Evolutionary conservation across 2,113 vertebrate species (phyloP).

Genomic region (Nasalis larvatus): DNA sequence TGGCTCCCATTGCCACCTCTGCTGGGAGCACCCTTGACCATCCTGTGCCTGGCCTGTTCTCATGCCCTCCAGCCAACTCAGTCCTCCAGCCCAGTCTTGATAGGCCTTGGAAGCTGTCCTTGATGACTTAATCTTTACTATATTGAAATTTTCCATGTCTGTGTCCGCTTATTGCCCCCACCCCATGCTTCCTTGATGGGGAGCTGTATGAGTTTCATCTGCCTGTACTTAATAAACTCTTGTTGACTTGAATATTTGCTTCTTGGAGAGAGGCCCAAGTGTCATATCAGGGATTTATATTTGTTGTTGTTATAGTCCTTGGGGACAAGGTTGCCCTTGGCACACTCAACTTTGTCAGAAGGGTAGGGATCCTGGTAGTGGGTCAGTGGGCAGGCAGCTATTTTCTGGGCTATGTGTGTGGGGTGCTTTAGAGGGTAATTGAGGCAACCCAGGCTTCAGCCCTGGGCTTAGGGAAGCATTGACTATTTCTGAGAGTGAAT

Average conservation of each 20-base stretch:
- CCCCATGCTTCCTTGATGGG: too few relatives aligned
- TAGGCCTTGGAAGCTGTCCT: background rate
- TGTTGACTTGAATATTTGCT: background rate
- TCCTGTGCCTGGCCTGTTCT: background rate
- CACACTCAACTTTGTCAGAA: background rate
- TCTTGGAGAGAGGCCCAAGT: too few relatives aligned
- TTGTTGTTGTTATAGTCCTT: background rate
- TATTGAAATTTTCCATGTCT: background rate
- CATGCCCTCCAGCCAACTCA: background rate
- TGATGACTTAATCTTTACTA: background rate
- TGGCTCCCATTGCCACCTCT: too few relatives aligned
- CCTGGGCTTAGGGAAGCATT: background rate
- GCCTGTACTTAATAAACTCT: background rate
- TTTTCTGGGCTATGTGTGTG: background rate
- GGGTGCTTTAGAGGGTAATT: background rate
- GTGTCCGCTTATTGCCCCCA: background rate
- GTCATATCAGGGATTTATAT: background rate
- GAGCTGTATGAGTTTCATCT: background rate
- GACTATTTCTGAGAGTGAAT: background rate
- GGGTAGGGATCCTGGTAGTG: background rate
- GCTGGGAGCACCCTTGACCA: background rate
- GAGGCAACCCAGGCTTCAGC: background rate
- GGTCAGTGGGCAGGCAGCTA: background rate
- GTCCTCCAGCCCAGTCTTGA: background rate
- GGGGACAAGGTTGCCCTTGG: too few relatives aligned